These are phyloP conservation scores for Amazona guildingii DNA, from an alignment of 2,113 vertebrate species.

Conservation along the genomic window DNA sequence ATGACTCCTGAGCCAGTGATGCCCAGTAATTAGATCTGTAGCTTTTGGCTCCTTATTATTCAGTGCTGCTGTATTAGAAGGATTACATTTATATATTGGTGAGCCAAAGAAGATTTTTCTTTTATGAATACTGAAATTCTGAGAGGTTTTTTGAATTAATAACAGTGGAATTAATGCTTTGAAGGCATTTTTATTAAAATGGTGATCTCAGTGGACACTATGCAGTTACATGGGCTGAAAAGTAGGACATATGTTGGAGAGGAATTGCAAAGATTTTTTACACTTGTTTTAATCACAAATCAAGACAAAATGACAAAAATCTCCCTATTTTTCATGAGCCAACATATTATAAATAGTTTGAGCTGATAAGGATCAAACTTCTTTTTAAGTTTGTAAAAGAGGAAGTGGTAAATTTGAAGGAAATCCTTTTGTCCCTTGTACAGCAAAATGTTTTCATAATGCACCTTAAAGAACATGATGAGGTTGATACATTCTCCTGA, in stretches of 20 bases:
- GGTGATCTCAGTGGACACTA: not conserved
- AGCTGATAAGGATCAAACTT: not conserved
- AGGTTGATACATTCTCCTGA: not conserved
- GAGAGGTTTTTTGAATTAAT: conserved; percentile 38
- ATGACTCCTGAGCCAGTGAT: conserved; percentile 18
- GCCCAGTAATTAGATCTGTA: conserved; percentile 51
- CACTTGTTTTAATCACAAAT: not conserved
- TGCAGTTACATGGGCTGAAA: not conserved
- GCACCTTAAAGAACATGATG: not conserved
- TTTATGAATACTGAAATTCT: conserved; percentile 54
- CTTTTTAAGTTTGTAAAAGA: not conserved
- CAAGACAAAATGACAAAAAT: not conserved
- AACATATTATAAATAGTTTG: not conserved
- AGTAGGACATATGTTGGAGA: not conserved
- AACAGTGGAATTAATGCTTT: conserved; percentile 33
- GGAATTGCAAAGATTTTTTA: not conserved
- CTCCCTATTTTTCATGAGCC: not conserved
- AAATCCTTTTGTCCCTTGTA: not conserved
- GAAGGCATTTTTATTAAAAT: conserved; percentile 49
- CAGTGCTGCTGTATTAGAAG: not conserved
- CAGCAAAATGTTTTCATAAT: not conserved
- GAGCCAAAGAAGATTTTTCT: conserved; percentile 49
- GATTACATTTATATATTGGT: conserved; percentile 40
- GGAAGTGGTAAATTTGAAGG: not conserved
- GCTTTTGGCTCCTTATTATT: conserved; percentile 29